phyloP scores from a whole-genome alignment of 1,140 invertebrate genomes.

The Triops cancriformis region DNA sequence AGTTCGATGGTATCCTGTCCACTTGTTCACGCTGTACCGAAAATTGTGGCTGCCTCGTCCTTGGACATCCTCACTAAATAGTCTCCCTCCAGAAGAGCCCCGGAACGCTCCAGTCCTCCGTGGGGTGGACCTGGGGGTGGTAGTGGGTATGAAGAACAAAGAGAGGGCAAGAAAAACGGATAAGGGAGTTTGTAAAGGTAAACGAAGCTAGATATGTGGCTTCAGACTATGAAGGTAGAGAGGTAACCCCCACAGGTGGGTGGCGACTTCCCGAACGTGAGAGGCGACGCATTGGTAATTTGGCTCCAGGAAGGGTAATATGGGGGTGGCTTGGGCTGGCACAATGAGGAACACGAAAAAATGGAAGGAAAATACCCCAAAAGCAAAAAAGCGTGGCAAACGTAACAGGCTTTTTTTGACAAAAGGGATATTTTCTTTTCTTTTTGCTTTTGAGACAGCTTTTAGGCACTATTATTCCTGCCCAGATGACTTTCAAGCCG shows the following conservation, averaged over 20 bases:
- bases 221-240: too few species aligned
- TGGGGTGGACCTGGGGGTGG: background rate
- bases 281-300: background rate
- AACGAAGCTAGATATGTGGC: too few species aligned
- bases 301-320: background rate
- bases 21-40: background rate
- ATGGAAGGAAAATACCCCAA: background rate
- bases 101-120: background rate
- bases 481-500: background rate
- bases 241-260: too few species aligned
- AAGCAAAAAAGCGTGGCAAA: background rate
- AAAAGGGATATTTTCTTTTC: background rate
- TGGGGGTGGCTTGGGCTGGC: background rate
- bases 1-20: background rate
- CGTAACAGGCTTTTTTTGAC: background rate
- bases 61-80: constrained; percentile 11
- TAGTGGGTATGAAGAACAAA: background rate
- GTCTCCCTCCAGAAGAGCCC: background rate
- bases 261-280: background rate
- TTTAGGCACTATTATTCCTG: background rate
- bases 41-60: constrained; percentile 3
- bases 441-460: background rate
- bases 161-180: background rate
- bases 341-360: too few species aligned
- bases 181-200: too few species aligned